Conservation (phyloP, 2,888 invertebrate species). For the Melanostoma mellinum region DNA sequence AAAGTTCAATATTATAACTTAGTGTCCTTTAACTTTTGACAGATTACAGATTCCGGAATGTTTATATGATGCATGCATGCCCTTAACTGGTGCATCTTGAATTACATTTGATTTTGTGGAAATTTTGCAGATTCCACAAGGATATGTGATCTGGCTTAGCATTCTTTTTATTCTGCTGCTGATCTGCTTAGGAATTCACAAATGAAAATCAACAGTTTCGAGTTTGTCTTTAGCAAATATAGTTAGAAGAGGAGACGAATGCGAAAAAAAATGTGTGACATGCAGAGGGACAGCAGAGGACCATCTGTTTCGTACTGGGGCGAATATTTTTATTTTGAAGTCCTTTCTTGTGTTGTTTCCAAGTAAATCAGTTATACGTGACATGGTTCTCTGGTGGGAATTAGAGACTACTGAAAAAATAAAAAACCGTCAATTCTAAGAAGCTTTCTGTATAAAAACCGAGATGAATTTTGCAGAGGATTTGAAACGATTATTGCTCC, state of each 20-base stretch:
- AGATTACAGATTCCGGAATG: conserved; percentile 56
- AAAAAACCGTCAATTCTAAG: too few species aligned
- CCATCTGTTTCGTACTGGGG: not conserved
- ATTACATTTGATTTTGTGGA: conserved; percentile 47
- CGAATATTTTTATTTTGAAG: not conserved
- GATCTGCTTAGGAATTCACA: conserved; percentile 53
- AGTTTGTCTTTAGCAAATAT: conserved; percentile 44
- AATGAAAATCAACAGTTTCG: conserved; percentile 62
- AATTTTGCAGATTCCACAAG: conserved; percentile 32
- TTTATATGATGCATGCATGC: conserved; percentile 21
- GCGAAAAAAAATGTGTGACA: not conserved
- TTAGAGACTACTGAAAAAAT: too few species aligned
- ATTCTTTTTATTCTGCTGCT: conserved; percentile 28
- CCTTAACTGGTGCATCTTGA: conserved; percentile 11
- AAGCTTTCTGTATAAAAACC: too few species aligned
- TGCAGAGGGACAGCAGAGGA: not conserved
- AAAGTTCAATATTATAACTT: conserved; percentile 72
- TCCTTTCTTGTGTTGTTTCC: too few species aligned
- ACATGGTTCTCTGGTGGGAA: too few species aligned
- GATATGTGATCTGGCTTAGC: conserved; percentile 14
- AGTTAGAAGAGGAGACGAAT: conserved; percentile 25
- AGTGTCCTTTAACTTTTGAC: conserved; percentile 69
- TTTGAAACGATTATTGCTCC: too few species aligned
- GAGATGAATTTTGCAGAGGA: too few species aligned
- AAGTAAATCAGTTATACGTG: too few species aligned